Percentiles rank a stretch among this genome's conserved stretches.
phyloP scores from a whole-genome alignment of 2,113 vertebrate species.

The Tachysurus fulvidraco region DNA sequence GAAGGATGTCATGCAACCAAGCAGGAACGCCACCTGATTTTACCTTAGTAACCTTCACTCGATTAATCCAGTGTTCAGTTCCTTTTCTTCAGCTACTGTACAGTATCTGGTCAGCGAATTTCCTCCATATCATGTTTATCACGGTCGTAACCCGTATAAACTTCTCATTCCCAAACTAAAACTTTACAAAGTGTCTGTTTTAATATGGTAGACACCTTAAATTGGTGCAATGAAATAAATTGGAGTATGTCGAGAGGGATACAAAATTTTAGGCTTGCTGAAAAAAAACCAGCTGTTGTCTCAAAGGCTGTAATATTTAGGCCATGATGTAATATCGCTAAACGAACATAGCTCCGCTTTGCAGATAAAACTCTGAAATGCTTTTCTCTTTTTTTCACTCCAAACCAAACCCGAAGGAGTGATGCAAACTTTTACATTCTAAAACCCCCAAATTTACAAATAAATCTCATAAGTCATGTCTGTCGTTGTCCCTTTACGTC shows the following conservation, averaged over 20 bases:
- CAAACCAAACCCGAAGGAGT: neutral
- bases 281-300: neutral
- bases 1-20: neutral
- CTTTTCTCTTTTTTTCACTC: neutral
- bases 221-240: neutral
- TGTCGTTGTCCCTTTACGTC: conserved; percentile 66
- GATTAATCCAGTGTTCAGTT: neutral
- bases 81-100: neutral
- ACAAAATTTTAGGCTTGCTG: neutral
- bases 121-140: neutral
- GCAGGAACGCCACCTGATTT: neutral
- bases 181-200: neutral
- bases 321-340: neutral
- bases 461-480: conserved; percentile 30
- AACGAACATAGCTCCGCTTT: neutral
- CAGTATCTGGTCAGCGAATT: neutral
- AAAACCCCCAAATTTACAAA: neutral
- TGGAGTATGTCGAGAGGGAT: neutral
- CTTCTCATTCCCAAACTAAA: neutral
- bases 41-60: neutral
- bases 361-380: neutral
- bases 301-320: neutral
- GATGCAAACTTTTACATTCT: neutral
- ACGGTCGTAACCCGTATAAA: neutral
- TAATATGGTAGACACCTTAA: neutral